Evolutionary conservation across 2,113 vertebrate genomes (phyloP), one percentile per base, ranked within the genome.

Genomic region (Corythoichthys haematopterus): DNA sequence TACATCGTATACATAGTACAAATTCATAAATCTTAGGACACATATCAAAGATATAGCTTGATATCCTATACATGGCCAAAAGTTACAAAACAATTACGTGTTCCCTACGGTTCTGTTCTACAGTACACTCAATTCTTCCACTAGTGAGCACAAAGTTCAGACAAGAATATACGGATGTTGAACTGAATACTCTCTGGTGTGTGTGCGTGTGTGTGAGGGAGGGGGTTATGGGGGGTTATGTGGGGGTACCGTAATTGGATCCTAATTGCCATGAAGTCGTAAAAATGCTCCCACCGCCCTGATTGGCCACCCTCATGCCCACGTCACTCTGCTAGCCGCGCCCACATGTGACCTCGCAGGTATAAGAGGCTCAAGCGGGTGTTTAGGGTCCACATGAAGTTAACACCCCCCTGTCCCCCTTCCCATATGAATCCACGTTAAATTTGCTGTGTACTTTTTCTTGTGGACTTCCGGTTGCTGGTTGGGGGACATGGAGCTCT

Each of bases 401-500:
- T 69, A 65, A 55, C 46, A 66, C 3, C 43, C 4, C 38, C 6
- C 71, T 15, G 50, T 13, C 33, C 36, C 58, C 67, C 57, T 16
- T 38, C n/a, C 46, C 48, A 57, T 6, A 14, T n/a, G 43, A 38
- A 16, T 33, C 14, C 13, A 28, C 12, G 10, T 52, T 36, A 16
- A 51, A 20, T 33, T 16, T 2, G 16, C 55, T 14, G 36, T 6
- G 64, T 58, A 4, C 51, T 12, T 1, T 33, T 64, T 68, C 33
- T 14, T 64, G 67, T 51, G 70, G 52, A 11, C 48, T 61, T 59
- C 15, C 0, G 51, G 16, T 46, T 13, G 47, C 12, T 10, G 15
- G 58, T 67, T 35, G 16, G 40, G 66, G 64, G 77, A 38, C 64
- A 95, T 98, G 91, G 95, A 96, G 88, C 84, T 96, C 87, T 84